phyloP scores from a whole-genome alignment of 2,113 vertebrate genomes.

The Poeciliopsis occidentalis region DNA sequence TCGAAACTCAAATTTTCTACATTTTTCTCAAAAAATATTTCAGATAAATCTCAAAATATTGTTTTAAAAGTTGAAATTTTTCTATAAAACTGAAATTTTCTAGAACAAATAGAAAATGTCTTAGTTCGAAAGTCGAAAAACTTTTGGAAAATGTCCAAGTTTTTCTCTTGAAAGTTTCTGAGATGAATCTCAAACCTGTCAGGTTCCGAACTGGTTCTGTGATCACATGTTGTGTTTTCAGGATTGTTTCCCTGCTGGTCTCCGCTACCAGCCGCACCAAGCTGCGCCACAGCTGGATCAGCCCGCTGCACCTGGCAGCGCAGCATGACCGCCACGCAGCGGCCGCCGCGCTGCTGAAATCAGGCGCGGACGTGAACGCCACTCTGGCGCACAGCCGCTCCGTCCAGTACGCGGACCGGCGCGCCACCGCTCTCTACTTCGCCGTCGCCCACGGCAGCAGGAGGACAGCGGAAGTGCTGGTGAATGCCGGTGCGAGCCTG shows the following conservation, averaged over 20 bases:
- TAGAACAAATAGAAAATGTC: no score
- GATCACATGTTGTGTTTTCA: slow-evolving; percentile 57
- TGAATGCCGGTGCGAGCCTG: slow-evolving; percentile 87
- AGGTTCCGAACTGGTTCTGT: no score
- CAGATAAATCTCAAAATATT: no score
- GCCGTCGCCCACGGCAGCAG: slow-evolving; percentile 85
- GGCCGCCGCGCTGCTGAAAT: slow-evolving; percentile 86
- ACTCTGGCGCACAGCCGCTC: slow-evolving; percentile 83
- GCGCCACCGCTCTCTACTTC: slow-evolving; percentile 87
- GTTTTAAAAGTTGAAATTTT: no score
- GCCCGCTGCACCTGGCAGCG: slow-evolving; percentile 91
- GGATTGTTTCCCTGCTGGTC: slow-evolving; percentile 89
- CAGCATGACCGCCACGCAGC: slow-evolving; percentile 84
- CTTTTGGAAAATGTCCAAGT: no score
- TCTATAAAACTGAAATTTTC: no score
- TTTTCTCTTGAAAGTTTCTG: no score
- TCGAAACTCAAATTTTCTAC: no score
- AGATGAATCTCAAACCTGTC: no score
- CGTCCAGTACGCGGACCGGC: slow-evolving; percentile 85
- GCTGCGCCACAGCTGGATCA: slow-evolving; percentile 88
- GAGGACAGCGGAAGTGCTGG: slow-evolving; percentile 82
- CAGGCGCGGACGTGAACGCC: slow-evolving; percentile 89
- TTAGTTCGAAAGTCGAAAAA: no score
- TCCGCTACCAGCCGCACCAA: slow-evolving; percentile 89
- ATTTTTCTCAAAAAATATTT: no score